Evolutionary conservation across 2,797 vertebrate genomes (phyloP), one percentile per base, ranked within the genome.

Genomic region (Prunella strophiata): DNA sequence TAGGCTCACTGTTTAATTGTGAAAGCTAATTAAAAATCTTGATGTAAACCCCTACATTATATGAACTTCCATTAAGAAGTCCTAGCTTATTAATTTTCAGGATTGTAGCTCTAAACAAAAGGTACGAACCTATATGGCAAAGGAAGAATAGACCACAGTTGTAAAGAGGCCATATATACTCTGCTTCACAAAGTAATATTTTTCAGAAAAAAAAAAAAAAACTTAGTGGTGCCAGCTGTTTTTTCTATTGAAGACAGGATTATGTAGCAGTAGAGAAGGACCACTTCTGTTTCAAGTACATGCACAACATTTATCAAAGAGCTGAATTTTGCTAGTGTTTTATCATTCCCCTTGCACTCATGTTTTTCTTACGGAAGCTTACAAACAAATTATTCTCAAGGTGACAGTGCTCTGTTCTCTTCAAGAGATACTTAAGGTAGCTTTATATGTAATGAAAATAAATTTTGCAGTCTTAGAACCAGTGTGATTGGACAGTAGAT

Each of bases 21-120:
- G 81, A 91, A 81, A 93, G 58, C 67, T 88, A 90, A 92, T 97
- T 93, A 54, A 83, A 95, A 92, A 54, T 74, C 25, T 17, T 68
- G 30, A 8, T 57, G 10, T 85, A 88, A 73, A 57, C 0, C 9
- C 17, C 68, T 88, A 48, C 79, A 48, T 70, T 92, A 67, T 82
- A 26, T 78, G 45, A 78, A 80, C 72, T 16, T 71, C 61, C 51
- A 5, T 38, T 54, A 50, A 7, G 27, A 62, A 38, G 32, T 61
- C 36, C 13, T 62, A 20, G 25, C 36, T 63, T 86, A 76, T 59
- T 88, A 21, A 36, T 47, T 82, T 14, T 66, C 62, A 78, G 65
- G 57, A 43, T 32, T 66, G 16, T 72, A 68, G 30, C 34, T 91
- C 30, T 87, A 84, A 84, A 66, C 74, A 55, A 89, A 91, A 74